Evolutionary conservation across 1,140 invertebrate species (phyloP).

Genomic region (Hirudo medicinalis): DNA sequence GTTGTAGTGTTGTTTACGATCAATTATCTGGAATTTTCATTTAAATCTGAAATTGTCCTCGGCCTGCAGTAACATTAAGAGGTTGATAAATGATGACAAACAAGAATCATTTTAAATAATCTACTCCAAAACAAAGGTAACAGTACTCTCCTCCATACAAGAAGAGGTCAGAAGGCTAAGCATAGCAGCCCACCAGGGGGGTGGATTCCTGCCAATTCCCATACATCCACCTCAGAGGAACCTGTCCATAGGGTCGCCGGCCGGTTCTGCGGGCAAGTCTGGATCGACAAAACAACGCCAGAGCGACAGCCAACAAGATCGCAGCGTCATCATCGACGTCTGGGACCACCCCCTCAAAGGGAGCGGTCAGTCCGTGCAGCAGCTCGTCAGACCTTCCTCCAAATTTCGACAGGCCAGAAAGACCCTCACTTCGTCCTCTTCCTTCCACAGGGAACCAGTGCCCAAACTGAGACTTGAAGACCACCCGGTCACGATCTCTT

Average conservation of each 20-base stretch:
- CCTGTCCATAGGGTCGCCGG: not conserved
- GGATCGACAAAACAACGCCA: not conserved
- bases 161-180: constrained; percentile 18
- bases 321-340: not conserved
- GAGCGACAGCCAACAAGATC: not conserved
- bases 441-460: too few species aligned
- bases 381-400: not conserved
- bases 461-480: too few species aligned
- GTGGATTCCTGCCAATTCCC: not conserved
- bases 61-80: too few species aligned
- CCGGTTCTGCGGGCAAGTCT: not conserved
- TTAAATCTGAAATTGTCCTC: not conserved
- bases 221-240: not conserved
- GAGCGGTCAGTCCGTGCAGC: not conserved
- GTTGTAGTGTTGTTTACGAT: not conserved
- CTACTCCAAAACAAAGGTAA: constrained; percentile 2
- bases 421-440: too few species aligned
- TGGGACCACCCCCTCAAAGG: not conserved
- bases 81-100: too few species aligned
- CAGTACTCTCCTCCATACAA: constrained; percentile 13
- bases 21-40: not conserved
- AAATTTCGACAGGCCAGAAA: too few species aligned
- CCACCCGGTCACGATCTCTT: too few species aligned
- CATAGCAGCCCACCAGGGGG: constrained; percentile 12
- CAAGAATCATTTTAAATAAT: too few species aligned